Percentiles rank a stretch among this genome's conserved stretches.
These are phyloP conservation scores for Pteropus alecto DNA, from an alignment of 2,113 vertebrate genomes.

Conservation along the genomic window DNA sequence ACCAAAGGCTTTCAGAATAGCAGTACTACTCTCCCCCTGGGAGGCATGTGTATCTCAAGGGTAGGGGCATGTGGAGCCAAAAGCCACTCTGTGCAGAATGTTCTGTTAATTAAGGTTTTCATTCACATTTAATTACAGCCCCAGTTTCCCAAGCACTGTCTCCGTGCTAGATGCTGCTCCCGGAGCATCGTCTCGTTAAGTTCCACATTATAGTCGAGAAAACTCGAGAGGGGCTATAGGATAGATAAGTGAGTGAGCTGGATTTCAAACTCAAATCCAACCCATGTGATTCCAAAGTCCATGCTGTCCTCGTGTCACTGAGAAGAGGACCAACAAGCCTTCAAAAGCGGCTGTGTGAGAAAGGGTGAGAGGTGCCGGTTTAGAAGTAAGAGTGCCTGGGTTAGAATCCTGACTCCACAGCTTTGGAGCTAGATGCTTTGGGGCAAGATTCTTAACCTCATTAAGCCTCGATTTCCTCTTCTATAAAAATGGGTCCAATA, in stretches of 20 bases:
- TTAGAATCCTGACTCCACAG: background rate
- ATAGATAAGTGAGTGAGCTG: background rate
- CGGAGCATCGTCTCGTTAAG: background rate
- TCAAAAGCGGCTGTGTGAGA: background rate
- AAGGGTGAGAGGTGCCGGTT: too few species aligned
- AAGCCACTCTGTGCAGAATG: background rate
- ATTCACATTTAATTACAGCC: background rate
- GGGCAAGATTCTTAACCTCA: background rate
- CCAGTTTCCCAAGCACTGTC: background rate
- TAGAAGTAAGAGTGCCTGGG: background rate
- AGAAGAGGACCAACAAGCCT: background rate
- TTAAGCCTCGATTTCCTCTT: background rate
- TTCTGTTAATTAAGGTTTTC: background rate
- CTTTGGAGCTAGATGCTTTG: background rate
- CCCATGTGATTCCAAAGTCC: background rate
- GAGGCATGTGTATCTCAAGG: background rate
- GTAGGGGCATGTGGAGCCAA: background rate
- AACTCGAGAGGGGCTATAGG: too few species aligned
- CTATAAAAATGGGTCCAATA: background rate
- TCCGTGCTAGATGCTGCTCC: background rate
- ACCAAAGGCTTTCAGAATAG: conserved; percentile 57
- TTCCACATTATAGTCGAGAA: background rate
- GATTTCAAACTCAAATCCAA: background rate
- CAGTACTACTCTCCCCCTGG: background rate
- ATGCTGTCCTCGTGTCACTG: background rate